These are phyloP conservation scores for Clarias platycephalus DNA, from an alignment of 2,797 vertebrate genomes.

Conservation along the genomic window DNA sequence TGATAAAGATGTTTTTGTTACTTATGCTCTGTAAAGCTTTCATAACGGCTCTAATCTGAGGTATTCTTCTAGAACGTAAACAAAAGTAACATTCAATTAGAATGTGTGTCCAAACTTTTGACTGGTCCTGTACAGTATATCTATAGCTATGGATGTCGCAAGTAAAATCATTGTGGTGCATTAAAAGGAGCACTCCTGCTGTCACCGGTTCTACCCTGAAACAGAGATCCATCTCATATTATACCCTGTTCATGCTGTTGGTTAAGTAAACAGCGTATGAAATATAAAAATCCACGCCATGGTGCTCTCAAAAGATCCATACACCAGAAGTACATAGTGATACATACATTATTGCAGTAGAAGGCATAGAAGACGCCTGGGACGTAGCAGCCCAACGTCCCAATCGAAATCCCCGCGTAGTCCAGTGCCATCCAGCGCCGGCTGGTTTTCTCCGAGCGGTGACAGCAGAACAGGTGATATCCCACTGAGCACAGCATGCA, in stretches of 20 bases:
- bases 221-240: too few relatives aligned
- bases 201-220: background rate
- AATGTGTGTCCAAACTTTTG: background rate
- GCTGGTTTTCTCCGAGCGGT: conserved; percentile 93
- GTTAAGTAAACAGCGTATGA: background rate
- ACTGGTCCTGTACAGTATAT: background rate
- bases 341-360: conserved; percentile 91
- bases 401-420: conserved; percentile 94
- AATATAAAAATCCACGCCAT: background rate
- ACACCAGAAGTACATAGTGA: background rate
- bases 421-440: conserved; percentile 95
- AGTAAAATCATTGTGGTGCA: background rate
- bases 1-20: too few relatives aligned
- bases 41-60: too few relatives aligned
- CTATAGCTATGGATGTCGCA: background rate
- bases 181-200: background rate
- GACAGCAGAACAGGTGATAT: conserved; percentile 95
- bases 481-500: conserved; percentile 98
- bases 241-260: background rate
- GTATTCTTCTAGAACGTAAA: too few relatives aligned
- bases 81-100: too few relatives aligned
- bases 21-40: too few relatives aligned
- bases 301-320: background rate
- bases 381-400: conserved; percentile 96
- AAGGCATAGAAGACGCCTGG: conserved; percentile 98